These are phyloP conservation scores for Protobothrops flavoviridis DNA, from an alignment of 2,113 vertebrate species.

Conservation along the genomic window DNA sequence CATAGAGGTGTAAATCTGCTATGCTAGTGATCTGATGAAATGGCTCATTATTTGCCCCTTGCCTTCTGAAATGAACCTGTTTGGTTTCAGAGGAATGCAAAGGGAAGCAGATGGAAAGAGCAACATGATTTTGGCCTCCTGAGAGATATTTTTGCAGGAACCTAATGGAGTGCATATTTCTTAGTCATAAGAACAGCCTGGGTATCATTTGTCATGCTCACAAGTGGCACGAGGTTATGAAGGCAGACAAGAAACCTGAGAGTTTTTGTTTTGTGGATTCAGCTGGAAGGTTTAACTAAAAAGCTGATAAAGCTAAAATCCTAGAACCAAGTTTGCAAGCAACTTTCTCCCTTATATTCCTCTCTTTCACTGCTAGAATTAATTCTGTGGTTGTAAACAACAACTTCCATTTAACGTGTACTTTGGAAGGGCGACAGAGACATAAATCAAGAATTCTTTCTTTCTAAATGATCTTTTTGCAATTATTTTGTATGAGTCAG, in stretches of 20 bases:
- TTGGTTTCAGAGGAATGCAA: neutral
- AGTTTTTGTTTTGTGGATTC: neutral
- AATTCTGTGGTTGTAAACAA: neutral
- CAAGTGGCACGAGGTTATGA: neutral
- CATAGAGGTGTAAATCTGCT: neutral
- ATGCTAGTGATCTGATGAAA: neutral
- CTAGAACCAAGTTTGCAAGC: neutral
- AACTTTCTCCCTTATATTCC: neutral
- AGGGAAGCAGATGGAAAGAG: neutral
- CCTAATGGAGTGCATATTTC: neutral
- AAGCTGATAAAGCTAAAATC: neutral
- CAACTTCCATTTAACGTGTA: neutral
- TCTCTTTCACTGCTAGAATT: neutral
- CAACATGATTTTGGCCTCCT: neutral
- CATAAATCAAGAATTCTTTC: neutral
- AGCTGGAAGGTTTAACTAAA: neutral
- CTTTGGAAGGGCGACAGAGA: neutral
- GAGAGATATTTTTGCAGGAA: neutral
- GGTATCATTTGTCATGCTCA: neutral
- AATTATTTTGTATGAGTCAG: neutral
- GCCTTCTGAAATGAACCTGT: neutral
- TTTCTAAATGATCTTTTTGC: neutral
- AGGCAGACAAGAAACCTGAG: neutral
- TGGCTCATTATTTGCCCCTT: neutral
- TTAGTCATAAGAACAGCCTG: neutral